These are phyloP conservation scores for Sarcophaga subvicina DNA, from an alignment of 2,888 invertebrate species.

Conservation along the genomic window DNA sequence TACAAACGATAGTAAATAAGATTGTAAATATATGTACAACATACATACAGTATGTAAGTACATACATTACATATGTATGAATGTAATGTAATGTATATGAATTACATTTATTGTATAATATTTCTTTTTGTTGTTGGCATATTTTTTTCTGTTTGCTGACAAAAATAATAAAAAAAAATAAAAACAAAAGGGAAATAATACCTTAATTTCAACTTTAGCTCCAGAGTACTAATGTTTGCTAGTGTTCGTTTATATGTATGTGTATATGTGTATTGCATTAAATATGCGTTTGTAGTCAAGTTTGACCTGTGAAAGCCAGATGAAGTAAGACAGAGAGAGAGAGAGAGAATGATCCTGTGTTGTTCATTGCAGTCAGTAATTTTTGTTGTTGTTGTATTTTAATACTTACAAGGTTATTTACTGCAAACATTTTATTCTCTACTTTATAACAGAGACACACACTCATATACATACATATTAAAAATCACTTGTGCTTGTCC, in stretches of 20 bases:
- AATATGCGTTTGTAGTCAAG: neutral
- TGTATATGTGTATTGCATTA: neutral
- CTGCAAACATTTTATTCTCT: constrained; percentile 32
- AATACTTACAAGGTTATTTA: constrained; percentile 36
- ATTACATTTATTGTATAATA: constrained; percentile 1
- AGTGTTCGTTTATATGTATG: neutral
- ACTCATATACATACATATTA: constrained; percentile 41
- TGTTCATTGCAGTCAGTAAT: neutral
- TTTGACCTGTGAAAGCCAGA: neutral
- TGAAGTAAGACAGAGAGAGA: too few relatives aligned
- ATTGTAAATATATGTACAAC: too few relatives aligned
- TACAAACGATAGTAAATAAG: too few relatives aligned
- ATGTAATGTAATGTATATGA: neutral
- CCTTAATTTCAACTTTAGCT: constrained; percentile 30
- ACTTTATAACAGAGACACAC: constrained; percentile 30
- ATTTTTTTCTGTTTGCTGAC: neutral
- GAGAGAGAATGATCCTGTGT: too few relatives aligned
- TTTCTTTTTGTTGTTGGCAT: neutral
- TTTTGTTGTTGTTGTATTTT: constrained; percentile 29
- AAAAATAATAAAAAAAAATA: neutral
- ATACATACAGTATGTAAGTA: too few relatives aligned
- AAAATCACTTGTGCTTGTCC: constrained; percentile 26
- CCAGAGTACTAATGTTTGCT: neutral
- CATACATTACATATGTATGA: too few relatives aligned
- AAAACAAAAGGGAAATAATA: constrained; percentile 20